Evolutionary conservation across 2,888 invertebrate genomes (phyloP).

Genomic region (Elysia crispata): DNA sequence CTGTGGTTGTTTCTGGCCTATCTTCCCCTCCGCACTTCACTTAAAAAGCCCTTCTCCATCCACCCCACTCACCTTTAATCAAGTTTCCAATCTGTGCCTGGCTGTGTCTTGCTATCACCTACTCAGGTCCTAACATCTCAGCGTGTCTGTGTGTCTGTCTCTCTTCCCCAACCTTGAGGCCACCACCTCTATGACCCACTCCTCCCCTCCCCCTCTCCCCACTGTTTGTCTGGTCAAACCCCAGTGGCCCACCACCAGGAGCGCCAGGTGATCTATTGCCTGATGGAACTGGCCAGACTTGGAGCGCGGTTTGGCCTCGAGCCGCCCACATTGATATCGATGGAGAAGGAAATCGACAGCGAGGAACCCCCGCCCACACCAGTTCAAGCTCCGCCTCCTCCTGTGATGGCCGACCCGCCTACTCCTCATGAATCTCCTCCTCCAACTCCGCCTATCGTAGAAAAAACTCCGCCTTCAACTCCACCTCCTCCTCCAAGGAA

Average conservation of each 20-base stretch:
- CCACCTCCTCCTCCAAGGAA: not conserved
- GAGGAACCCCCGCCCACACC: constrained; percentile 80
- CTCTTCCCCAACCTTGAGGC: not conserved
- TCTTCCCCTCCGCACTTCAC: too few relatives aligned
- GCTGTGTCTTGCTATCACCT: too few relatives aligned
- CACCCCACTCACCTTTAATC: too few relatives aligned
- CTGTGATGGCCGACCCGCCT: not conserved
- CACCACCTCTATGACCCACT: not conserved
- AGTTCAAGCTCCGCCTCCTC: not conserved
- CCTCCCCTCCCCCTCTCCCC: too few relatives aligned
- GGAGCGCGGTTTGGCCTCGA: constrained; percentile 86
- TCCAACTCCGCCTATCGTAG: not conserved
- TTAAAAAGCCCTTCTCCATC: too few relatives aligned
- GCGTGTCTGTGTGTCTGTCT: too few relatives aligned
- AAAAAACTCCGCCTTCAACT: not conserved
- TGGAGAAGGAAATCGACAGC: constrained; percentile 91
- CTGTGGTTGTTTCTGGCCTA: too few relatives aligned
- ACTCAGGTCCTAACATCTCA: too few relatives aligned
- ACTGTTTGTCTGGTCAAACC: too few relatives aligned
- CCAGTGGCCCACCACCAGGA: constrained; percentile 89
- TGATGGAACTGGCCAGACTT: constrained; percentile 89
- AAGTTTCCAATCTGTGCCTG: too few relatives aligned
- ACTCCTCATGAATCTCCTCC: not conserved
- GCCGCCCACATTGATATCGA: constrained; percentile 88
- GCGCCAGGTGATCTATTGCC: constrained; percentile 89